phyloP scores from a whole-genome alignment of 2,113 vertebrate genomes.

The Malurus melanocephalus region DNA sequence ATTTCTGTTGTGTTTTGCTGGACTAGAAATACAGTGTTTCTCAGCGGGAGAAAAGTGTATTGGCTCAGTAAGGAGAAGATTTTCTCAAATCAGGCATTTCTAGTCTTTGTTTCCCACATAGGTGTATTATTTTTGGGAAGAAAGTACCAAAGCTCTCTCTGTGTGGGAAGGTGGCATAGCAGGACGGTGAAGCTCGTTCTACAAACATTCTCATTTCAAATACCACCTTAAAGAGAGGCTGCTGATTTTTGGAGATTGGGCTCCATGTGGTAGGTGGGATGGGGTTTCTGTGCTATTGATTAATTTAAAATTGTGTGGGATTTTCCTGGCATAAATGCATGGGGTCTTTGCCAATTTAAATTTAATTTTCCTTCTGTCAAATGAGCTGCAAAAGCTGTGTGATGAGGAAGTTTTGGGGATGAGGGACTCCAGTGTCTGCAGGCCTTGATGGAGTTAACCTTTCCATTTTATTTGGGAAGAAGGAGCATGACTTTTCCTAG shows the following conservation, averaged over 20 bases:
- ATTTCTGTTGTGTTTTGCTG: neutral
- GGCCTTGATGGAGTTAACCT: neutral
- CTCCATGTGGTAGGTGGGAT: conserved; percentile 44
- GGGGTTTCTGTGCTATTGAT: conserved; percentile 42
- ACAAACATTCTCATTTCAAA: neutral
- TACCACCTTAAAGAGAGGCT: neutral
- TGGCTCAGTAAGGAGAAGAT: neutral
- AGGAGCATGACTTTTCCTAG: neutral
- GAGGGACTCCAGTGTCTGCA: neutral
- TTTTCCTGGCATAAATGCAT: conserved; percentile 27
- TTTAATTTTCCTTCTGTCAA: conserved; percentile 13
- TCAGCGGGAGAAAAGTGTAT: neutral
- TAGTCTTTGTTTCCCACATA: neutral
- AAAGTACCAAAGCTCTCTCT: neutral
- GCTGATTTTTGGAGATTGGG: neutral
- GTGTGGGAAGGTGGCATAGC: neutral
- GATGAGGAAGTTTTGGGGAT: neutral
- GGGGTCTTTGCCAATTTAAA: neutral
- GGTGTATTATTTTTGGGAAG: neutral
- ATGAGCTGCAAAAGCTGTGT: neutral
- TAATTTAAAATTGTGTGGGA: conserved; percentile 38
- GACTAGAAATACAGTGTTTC: neutral
- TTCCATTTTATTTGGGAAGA: neutral
- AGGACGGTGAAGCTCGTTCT: neutral
- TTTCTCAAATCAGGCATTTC: neutral